Base-by-base conservation (phyloP, 2,797 vertebrate genomes). In the Gouania willdenowi region DNA sequence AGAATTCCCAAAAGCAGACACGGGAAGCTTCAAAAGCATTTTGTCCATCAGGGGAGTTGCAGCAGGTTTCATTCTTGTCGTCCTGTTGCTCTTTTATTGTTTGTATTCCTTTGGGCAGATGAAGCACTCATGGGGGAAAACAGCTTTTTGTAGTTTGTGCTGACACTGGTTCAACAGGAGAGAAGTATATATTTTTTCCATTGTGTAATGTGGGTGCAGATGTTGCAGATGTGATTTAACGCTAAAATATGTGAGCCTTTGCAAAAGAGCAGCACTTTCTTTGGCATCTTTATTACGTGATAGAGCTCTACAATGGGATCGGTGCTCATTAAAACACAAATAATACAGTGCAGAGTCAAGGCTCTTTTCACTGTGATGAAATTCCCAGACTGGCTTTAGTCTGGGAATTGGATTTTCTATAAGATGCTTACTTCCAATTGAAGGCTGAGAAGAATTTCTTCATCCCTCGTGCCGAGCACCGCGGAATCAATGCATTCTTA, bases 11-110 rank as follows among this genome's bases (percentile, higher is more conserved):
- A 32, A 27, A 53, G 44, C 69, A 27, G 34, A 41, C 33, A 37
- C 41, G 17, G 10, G 37, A 17, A 58, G 43, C 61, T 66, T 77
- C 63, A 72, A 74, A 76, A 31, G 56, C 25, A 4, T 19, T 52
- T 40, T 31, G 29, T 19, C 16, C 34, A 11, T 63, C 45, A 33
- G 8, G 66, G 68, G 64, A 73, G n/a, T 49, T 61, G 54, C 34
- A 33, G 10, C 9, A 11, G 13, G 45, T 49, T 61, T 61, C 29
- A 51, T 62, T 20, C 45, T 30, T 2, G 2, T 21, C 51, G 64
- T 56, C 66, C 60, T 71, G 54, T 68, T 71, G 29, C 57, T 53
- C 18, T 15, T 30, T 20, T 20, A 13, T 2, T 19, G 14, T 47
- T 53, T 31, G 22, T 39, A 26, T 32, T 41, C 22, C 41, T 36